phyloP scores from a whole-genome alignment of 2,888 invertebrate species.

The Caenorhabditis becei region DNA sequence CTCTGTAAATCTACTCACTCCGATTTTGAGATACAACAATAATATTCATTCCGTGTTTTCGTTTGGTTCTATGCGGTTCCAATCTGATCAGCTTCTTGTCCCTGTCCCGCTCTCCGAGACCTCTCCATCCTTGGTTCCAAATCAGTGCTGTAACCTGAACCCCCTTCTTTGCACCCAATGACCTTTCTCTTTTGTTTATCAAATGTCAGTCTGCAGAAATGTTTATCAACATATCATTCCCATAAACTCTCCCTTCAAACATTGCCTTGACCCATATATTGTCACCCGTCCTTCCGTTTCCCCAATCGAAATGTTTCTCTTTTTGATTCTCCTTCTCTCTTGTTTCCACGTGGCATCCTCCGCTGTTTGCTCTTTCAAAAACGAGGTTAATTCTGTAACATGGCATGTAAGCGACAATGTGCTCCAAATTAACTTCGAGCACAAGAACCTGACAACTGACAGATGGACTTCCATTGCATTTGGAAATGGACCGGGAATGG shows the following conservation, averaged over 20 bases:
- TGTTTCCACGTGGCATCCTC: neutral
- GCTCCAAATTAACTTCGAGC: constrained; percentile 43
- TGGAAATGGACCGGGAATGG: constrained; percentile 46
- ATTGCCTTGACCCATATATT: constrained; percentile 30
- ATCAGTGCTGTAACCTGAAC: too few relatives aligned
- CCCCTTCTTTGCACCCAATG: neutral
- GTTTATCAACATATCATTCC: constrained; percentile 22
- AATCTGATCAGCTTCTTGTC: too few relatives aligned
- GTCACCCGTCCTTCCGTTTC: neutral
- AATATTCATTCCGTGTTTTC: too few relatives aligned
- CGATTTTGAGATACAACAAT: too few relatives aligned
- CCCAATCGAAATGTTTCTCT: neutral
- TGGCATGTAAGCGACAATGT: constrained; percentile 20
- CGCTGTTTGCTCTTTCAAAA: neutral
- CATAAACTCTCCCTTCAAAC: neutral
- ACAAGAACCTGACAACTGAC: constrained; percentile 43
- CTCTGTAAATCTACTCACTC: too few relatives aligned
- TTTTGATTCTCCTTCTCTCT: constrained; percentile 5
- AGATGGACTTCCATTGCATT: constrained; percentile 54
- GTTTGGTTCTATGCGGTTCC: too few relatives aligned
- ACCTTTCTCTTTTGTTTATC: constrained; percentile 1
- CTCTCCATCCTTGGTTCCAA: too few relatives aligned
- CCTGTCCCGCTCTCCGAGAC: too few relatives aligned
- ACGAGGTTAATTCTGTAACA: constrained; percentile 13
- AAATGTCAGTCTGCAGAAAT: constrained; percentile 3